These are phyloP conservation scores for Drosophila simulans DNA, from an alignment of 1,140 invertebrate genomes.

Conservation along the genomic window DNA sequence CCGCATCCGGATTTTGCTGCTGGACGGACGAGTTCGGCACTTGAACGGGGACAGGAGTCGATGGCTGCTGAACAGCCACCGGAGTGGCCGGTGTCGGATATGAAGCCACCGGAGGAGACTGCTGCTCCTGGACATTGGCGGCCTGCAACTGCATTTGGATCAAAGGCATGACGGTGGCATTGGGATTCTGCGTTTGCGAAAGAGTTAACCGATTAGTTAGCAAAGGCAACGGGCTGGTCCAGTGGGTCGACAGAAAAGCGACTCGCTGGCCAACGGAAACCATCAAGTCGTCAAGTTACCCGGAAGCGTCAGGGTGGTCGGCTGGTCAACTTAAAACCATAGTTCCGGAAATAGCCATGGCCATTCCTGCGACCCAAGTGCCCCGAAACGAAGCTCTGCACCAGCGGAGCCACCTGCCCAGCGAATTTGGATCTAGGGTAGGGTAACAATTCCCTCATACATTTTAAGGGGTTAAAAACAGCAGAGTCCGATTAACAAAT, in stretches of 20 bases:
- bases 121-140: not conserved
- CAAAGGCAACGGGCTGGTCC: conserved; percentile 1
- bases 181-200: conserved; percentile 60
- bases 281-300: conserved; percentile 19
- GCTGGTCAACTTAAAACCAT: conserved; percentile 76
- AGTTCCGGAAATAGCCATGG: conserved; percentile 84
- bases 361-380: conserved; percentile 82
- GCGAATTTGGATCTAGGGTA: conserved; percentile 38
- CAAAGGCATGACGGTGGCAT: conserved; percentile 41
- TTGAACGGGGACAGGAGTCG: not conserved
- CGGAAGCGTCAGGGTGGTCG: conserved; percentile 19
- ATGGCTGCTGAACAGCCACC: not conserved
- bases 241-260: conserved; percentile 22
- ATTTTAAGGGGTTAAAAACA: too few species aligned
- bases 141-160: conserved; percentile 19
- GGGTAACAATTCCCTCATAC: too few species aligned
- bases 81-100: too few species aligned
- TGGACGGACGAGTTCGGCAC: too few species aligned
- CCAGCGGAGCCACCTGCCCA: conserved; percentile 51
- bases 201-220: conserved; percentile 12
- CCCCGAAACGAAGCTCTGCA: conserved; percentile 67
- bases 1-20: not conserved
- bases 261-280: conserved; percentile 22
- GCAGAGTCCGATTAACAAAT: too few species aligned
- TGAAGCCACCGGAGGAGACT: not conserved